Base-by-base conservation (phyloP, 1,140 invertebrate genomes). In the Zaprionus africanus region DNA sequence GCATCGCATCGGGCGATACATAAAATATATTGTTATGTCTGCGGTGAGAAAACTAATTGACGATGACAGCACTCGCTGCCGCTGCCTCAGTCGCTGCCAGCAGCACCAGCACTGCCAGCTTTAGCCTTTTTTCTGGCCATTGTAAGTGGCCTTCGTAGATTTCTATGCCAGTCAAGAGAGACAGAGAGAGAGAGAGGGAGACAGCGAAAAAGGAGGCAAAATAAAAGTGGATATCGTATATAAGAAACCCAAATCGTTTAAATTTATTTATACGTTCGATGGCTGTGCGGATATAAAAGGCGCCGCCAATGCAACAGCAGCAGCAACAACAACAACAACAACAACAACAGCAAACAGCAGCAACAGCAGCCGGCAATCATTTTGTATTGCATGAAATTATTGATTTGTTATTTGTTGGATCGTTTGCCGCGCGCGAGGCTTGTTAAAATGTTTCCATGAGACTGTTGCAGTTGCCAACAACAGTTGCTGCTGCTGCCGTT, bases 11-110 rank as follows among this genome's bases (percentile, higher is more conserved):
- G 49, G 76, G 28, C 79, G 71, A 79, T 78, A 87, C 60, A 85
- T 82, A 85, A 85, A 85, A 85, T 82, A 83, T 85, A 81, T 85
- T 85, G 78, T 85, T 83, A 83, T 85, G 74, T 79, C 78, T 84
- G 71, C 81, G 81, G 65, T 83, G 82, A 83, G 81, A 85, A 85
- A 85, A 83, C 82, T 83, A 85, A 85, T 83, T 85, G 81, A 79
- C 76, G 82, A 83, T 85, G 82, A 84, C 82, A 83, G 73, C 77
- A 62, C 66, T 73, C 53, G 60, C 53, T 59, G 69, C 41, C 54
- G 36, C 26, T 26, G 56, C 12, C 31, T 5, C 7, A 22, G 31
- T 17, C n/a, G 24, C 36, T 7, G 68, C 19, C 31, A 17, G 54
- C 12, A 26, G 19, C 4, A 34, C 51, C 28, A 17, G 34, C 19